These are phyloP conservation scores for Euspilapteryx auroguttella DNA, from an alignment of 2,888 invertebrate species.

Conservation along the genomic window DNA sequence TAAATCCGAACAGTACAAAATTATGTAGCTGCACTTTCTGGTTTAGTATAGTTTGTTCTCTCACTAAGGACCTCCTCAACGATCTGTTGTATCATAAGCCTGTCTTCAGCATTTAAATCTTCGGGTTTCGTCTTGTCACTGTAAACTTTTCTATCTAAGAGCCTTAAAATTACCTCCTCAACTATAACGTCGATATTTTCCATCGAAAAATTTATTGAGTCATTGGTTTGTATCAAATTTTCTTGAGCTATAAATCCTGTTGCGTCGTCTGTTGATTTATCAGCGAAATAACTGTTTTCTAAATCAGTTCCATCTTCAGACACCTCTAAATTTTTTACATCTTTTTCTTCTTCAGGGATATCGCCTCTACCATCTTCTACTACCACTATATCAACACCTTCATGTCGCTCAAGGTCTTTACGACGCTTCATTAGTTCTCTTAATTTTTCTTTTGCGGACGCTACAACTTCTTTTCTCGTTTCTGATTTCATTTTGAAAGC, in stretches of 20 bases:
- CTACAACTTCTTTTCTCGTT: slow-evolving; percentile 45
- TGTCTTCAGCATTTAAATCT: slow-evolving; percentile 42
- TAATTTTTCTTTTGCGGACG: slow-evolving; percentile 51
- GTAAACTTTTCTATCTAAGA: slow-evolving; percentile 54
- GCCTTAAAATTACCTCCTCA: slow-evolving; percentile 44
- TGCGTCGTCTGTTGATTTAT: neutral
- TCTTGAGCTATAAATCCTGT: neutral
- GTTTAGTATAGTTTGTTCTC: slow-evolving; percentile 34
- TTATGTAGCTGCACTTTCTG: too few species aligned
- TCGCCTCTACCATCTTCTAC: slow-evolving; percentile 25
- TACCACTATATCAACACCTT: slow-evolving; percentile 21
- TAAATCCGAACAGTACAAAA: too few species aligned
- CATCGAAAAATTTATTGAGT: slow-evolving; percentile 17
- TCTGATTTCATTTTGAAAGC: slow-evolving; percentile 51
- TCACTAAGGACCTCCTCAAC: slow-evolving; percentile 49
- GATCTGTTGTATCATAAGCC: slow-evolving; percentile 43
- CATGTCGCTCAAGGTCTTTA: slow-evolving; percentile 38
- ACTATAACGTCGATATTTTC: slow-evolving; percentile 46
- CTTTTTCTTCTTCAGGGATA: slow-evolving; percentile 2
- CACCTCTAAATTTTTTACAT: neutral
- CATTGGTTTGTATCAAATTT: slow-evolving; percentile 5
- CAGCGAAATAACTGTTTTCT: too few species aligned
- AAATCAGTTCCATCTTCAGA: neutral
- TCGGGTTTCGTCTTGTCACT: slow-evolving; percentile 54
- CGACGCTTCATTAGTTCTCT: slow-evolving; percentile 52